A percentile compares a stretch with the other conserved stretches of the same genome.
Evolutionary conservation across 2,888 invertebrate species (phyloP).

Genomic region (Iselma pallidipennis): DNA sequence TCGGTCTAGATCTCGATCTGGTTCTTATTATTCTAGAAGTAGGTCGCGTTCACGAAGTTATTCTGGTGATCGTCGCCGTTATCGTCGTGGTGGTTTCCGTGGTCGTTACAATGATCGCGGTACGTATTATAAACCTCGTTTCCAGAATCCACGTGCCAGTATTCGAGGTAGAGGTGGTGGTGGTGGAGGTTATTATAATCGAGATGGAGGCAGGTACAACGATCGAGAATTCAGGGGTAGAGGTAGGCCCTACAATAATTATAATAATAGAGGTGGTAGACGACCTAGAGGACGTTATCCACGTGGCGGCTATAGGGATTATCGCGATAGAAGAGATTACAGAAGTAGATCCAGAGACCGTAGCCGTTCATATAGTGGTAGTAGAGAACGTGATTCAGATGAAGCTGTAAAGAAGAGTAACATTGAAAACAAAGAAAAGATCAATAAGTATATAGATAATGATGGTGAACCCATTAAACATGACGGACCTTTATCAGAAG

Average conservation of each 20-base stretch:
- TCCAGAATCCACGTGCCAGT: slow-evolving; percentile 65
- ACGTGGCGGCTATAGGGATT: slow-evolving; percentile 64
- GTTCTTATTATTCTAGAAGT: slow-evolving; percentile 62
- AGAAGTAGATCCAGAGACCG: slow-evolving; percentile 62
- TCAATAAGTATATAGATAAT: slow-evolving; percentile 61
- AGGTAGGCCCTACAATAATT: slow-evolving; percentile 49
- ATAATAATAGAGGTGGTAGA: slow-evolving; percentile 45
- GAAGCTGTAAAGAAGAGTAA: slow-evolving; percentile 46
- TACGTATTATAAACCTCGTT: slow-evolving; percentile 78
- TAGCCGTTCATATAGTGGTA: slow-evolving; percentile 57
- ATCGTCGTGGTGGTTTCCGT: slow-evolving; percentile 57
- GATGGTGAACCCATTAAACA: slow-evolving; percentile 55
- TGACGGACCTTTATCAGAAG: slow-evolving; percentile 63
- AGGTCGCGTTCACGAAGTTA: slow-evolving; percentile 63
- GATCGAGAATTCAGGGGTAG: slow-evolving; percentile 49
- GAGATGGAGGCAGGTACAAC: slow-evolving; percentile 49
- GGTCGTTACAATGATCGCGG: slow-evolving; percentile 68
- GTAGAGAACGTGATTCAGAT: slow-evolving; percentile 56
- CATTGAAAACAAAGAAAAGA: slow-evolving; percentile 62
- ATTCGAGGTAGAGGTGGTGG: slow-evolving; percentile 58
- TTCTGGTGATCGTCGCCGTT: slow-evolving; percentile 56
- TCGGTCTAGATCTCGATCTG: slow-evolving; percentile 58
- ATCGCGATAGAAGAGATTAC: slow-evolving; percentile 65
- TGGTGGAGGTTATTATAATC: slow-evolving; percentile 48
- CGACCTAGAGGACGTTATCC: slow-evolving; percentile 49